Evolutionary conservation across 2,797 vertebrate species (phyloP), one percentile per base, ranked within the genome.

Genomic region (Sebastes taczanowskii): DNA sequence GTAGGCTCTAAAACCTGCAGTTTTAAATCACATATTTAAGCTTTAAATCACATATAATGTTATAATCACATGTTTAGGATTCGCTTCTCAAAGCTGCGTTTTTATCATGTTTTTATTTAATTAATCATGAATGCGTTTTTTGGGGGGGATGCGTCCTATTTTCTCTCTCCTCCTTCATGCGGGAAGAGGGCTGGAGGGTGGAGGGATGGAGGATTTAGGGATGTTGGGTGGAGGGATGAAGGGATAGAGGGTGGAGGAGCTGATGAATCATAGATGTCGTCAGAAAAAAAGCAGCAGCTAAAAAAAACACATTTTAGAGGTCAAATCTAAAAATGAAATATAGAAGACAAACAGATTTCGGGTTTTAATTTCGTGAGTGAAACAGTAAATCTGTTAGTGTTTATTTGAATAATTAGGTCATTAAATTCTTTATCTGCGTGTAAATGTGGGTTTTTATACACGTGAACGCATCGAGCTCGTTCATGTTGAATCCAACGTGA

Each of bases 211-310:
- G 84, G 75, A 70, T 38, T 13, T 14, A 38, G 35, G 29, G 67
- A 71, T 56, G 71, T 20, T 22, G 18, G 35, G 6, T 16, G 58
- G 27, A 35, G 34, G 73, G 38, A 42, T 42, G 71, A 14, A 49
- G 66, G 69, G 69, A 22, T 61, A 63, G 22, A 49, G 66, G 75
- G 35, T 80, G 79, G 66, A 76, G 84, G 73, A 72, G 84, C 18
- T 34, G 80, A 85, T 87, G 88, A 87, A 87, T 87, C 86, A 86
- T 67, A 73, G 61, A 87, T 75, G 86, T 86, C 83, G 79, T 86
- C 83, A 77, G 69, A 68, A 25, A 71, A 27, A 25, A 60, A 64
- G 13, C 75, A 74, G 68, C 81, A 75, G 22, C 66, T 23, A 5
- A 61, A 72, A 72, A 38, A 61, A 18, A 30, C 13, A 3, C 23